These are phyloP conservation scores for Atrichornis clamosus DNA, from an alignment of 2,113 vertebrate genomes.

Conservation along the genomic window DNA sequence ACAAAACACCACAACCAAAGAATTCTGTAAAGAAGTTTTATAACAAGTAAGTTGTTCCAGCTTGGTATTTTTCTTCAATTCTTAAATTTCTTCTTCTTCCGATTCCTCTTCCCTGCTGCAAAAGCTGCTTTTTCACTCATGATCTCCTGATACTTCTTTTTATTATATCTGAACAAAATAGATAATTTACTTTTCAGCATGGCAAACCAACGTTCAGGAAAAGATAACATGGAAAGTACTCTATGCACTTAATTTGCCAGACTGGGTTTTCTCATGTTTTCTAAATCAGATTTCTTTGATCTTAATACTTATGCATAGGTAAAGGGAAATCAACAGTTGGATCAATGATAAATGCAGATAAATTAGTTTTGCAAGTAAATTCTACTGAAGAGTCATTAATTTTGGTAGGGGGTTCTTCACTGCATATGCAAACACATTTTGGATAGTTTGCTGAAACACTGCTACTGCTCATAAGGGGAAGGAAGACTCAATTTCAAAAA, in stretches of 20 bases:
- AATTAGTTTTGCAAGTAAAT: not conserved
- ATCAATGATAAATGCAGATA: not conserved
- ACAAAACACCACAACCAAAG: slow-evolving; percentile 11
- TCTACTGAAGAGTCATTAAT: not conserved
- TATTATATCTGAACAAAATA: slow-evolving; percentile 84
- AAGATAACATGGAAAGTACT: slow-evolving; percentile 8
- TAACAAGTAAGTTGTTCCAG: slow-evolving; percentile 20
- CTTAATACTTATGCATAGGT: not conserved
- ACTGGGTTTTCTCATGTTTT: not conserved
- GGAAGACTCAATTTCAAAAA: not conserved
- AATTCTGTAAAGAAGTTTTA: slow-evolving; percentile 32
- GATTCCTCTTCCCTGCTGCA: slow-evolving; percentile 84
- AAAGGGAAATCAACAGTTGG: not conserved
- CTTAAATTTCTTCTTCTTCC: slow-evolving; percentile 87
- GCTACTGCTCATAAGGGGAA: not conserved
- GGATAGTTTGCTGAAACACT: not conserved
- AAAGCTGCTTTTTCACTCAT: slow-evolving; percentile 86
- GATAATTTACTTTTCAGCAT: slow-evolving; percentile 52
- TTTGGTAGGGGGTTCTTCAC: not conserved
- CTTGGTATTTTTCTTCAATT: slow-evolving; percentile 34
- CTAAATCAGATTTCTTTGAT: not conserved
- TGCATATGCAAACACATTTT: not conserved
- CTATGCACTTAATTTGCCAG: not conserved
- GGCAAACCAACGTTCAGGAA: not conserved
- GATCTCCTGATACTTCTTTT: slow-evolving; percentile 90